Evolutionary conservation across 2,797 vertebrate genomes (phyloP).

Genomic region (Lophotriccus pileatus): DNA sequence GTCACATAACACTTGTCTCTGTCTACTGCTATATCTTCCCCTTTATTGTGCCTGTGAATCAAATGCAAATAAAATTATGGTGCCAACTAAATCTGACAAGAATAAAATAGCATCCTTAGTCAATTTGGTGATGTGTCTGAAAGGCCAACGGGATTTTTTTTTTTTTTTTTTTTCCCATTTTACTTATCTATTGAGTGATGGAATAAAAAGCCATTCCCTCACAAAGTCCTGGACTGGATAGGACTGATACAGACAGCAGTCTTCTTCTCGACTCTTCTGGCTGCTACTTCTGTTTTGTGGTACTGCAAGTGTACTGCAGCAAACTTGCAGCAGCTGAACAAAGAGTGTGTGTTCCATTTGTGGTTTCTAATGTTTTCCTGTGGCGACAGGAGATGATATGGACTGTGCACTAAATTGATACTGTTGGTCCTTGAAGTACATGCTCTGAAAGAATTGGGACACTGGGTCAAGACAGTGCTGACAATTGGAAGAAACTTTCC

Average conservation of each 20-base stretch:
- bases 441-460: background rate
- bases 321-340: background rate
- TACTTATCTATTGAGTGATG: background rate
- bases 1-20: background rate
- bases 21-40: background rate
- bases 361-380: background rate
- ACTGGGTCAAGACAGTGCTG: background rate
- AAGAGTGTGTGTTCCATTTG: background rate
- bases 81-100: slow-evolving; percentile 1
- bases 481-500: background rate
- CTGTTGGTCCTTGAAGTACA: background rate
- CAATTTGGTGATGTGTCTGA: background rate
- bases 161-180: background rate
- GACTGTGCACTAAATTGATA: background rate
- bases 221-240: background rate
- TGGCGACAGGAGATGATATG: background rate
- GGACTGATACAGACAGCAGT: background rate
- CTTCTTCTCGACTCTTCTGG: background rate
- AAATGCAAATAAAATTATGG: slow-evolving; percentile 32
- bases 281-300: background rate
- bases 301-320: background rate
- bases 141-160: background rate
- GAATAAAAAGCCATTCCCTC: background rate
- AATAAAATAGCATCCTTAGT: slow-evolving; percentile 22
- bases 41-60: slow-evolving; percentile 18